A percentile compares a stretch with the other conserved stretches of the same genome.
Evolutionary conservation across 2,888 invertebrate species (phyloP).

Genomic region (Polietes domitor): DNA sequence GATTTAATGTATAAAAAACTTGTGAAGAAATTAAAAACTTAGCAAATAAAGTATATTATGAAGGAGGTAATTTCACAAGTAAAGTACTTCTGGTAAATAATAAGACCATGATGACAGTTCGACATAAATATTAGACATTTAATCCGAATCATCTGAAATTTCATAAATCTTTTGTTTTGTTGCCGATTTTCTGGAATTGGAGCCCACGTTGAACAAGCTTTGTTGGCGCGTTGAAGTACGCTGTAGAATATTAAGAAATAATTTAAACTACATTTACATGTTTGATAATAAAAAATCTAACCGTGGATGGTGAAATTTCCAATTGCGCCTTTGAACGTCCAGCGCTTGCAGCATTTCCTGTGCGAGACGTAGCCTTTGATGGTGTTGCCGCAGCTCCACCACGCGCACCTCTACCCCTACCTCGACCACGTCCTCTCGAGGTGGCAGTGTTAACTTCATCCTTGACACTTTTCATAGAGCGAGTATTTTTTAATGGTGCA

Average conservation of each 20-base stretch:
- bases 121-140: neutral
- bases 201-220: constrained; percentile 47
- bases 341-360: constrained; percentile 31
- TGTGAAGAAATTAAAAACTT: constrained; percentile 17
- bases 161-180: constrained; percentile 60
- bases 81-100: constrained; percentile 17
- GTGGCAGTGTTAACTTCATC: constrained; percentile 40
- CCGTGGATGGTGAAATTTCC: constrained; percentile 70
- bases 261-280: neutral
- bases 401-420: constrained; percentile 69
- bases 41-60: neutral
- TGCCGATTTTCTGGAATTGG: constrained; percentile 46
- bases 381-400: constrained; percentile 48
- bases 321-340: constrained; percentile 69
- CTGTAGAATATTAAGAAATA: constrained; percentile 37
- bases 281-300: no score
- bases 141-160: constrained; percentile 67
- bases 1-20: constrained; percentile 9
- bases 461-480: constrained; percentile 18
- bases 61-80: constrained; percentile 4
- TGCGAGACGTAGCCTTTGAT: constrained; percentile 33
- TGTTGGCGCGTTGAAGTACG: constrained; percentile 59
- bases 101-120: constrained; percentile 6
- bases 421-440: constrained; percentile 68
- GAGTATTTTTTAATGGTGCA: constrained; percentile 48